Conservation (phyloP, 2,888 invertebrate species). For the Melolontha melolontha region DNA sequence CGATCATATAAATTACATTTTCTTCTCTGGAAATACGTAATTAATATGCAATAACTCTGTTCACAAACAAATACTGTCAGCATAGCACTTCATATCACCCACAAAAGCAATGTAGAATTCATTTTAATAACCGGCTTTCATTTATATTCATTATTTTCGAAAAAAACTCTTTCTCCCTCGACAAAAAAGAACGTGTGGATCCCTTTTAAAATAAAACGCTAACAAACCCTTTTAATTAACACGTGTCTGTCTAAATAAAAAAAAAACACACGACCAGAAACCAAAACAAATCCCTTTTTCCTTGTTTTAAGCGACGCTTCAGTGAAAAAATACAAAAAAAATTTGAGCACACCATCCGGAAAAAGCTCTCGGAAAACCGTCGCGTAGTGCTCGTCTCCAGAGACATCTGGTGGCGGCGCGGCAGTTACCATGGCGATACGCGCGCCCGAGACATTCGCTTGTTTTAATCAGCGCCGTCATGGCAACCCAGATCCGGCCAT, state of each 20-base stretch:
- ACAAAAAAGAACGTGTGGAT: not conserved
- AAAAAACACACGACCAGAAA: constrained; percentile 4
- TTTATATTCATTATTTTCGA: constrained; percentile 34
- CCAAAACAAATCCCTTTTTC: not conserved
- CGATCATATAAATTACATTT: too few relatives aligned
- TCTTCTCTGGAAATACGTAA: constrained; percentile 5
- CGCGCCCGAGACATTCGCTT: constrained; percentile 64
- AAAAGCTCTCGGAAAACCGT: constrained; percentile 10
- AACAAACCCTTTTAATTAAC: constrained; percentile 32
- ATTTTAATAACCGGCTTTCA: constrained; percentile 31
- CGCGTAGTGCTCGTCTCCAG: constrained; percentile 50
- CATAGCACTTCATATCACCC: not conserved
- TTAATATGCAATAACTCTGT: constrained; percentile 19
- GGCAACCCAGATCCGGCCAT: constrained; percentile 68
- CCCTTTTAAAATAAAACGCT: constrained; percentile 18
- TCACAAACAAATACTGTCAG: not conserved
- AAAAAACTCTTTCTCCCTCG: not conserved
- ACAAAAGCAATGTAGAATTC: constrained; percentile 3
- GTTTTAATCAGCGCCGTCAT: constrained; percentile 68
- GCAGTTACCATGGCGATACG: constrained; percentile 64
- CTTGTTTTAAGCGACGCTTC: not conserved
- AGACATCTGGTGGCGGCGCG: constrained; percentile 61
- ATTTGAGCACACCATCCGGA: not conserved
- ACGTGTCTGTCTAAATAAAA: constrained; percentile 24
- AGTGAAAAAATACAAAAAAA: constrained; percentile 22